A percentile compares a stretch with the other conserved stretches of the same genome.
These are phyloP conservation scores for Bombyx mandarina DNA, from an alignment of 1,140 invertebrate genomes.

Conservation along the genomic window DNA sequence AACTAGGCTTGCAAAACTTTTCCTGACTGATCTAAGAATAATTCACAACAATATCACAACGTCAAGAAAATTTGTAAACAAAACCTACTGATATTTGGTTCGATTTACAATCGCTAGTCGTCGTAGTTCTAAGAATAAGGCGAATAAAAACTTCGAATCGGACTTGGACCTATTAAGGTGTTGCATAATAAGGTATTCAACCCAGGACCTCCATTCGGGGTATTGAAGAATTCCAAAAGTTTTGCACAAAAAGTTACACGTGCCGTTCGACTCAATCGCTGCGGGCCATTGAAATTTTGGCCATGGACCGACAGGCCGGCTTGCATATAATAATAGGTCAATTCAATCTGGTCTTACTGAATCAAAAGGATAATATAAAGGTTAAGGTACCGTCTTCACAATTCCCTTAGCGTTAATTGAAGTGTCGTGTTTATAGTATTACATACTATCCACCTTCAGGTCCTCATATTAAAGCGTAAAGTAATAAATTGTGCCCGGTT, in stretches of 20 bases:
- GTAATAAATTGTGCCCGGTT: conserved; percentile 16
- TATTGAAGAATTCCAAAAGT: conserved; percentile 55
- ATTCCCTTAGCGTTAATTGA: conserved; percentile 2
- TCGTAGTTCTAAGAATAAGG: too few relatives aligned
- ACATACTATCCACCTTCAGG: conserved; percentile 4
- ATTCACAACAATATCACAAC: conserved; percentile 10
- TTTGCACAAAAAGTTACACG: conserved; percentile 69
- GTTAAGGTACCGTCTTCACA: too few relatives aligned
- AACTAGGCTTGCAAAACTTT: too few relatives aligned
- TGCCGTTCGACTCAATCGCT: conserved; percentile 57
- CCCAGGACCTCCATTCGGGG: conserved; percentile 43
- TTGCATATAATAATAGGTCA: conserved; percentile 56
- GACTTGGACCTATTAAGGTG: conserved; percentile 37
- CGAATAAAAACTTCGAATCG: conserved; percentile 22
- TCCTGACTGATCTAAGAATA: too few relatives aligned
- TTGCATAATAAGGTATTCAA: conserved; percentile 66
- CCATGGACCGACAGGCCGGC: conserved; percentile 39
- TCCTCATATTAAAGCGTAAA: conserved; percentile 17
- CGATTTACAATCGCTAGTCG: conserved; percentile 3
- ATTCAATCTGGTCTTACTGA: conserved; percentile 34
- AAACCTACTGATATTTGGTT: conserved; percentile 25
- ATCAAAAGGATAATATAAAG: conserved; percentile 20
- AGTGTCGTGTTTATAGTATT: too few relatives aligned
- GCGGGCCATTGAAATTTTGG: conserved; percentile 63
- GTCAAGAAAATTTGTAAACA: conserved; percentile 16